Base-by-base conservation (phyloP, 2,113 vertebrate species). In the Eudyptes chrysolophus region DNA sequence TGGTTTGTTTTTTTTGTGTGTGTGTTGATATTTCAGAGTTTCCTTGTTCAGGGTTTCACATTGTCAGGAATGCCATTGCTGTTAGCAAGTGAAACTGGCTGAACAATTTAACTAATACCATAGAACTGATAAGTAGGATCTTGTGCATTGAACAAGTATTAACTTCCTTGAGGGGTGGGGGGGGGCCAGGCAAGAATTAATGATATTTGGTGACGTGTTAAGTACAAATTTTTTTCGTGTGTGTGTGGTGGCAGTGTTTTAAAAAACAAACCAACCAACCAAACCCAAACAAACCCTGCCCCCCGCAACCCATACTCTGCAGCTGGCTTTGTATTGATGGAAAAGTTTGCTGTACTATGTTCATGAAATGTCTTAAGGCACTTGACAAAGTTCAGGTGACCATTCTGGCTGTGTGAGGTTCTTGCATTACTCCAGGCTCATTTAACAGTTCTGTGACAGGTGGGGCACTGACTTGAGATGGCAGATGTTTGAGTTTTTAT, bases 21-120 rank as follows among this genome's bases (percentile, higher is more conserved):
- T 42, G 42, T 42, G 42, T 97, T 97, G 80, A 96, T 97, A 96
- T 98, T 98, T 98, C 96, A 96, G 96, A 58, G 94, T 94, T 95
- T 93, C 84, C 92, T 68, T 93, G 91, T 86, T 96, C 96, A 96
- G 95, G 95, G 61, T 96, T 97, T 96, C 92, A 81, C 58, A 69
- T 97, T 97, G 92, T 96, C 95, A 95, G 29, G 91, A 86, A 94
- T 97, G 95, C 87, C 90, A 62, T 57, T 83, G 94, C 66, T 95
- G 87, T 60, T 82, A 76, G 89, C 76, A 34, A 60, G 78, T 78
- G 69, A 64, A 69, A 58, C 27, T 83, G 71, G 61, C 79, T 92
- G 94, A 87, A 13, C 62, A 29, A 29, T 82, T 64, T 58, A 69
- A 52, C 49, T 69, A 42, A 2, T 46, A n/a, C 65, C 54, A 27